Conservation (phyloP, 1,140 invertebrate species). For the Sesamia nonagrioides region DNA sequence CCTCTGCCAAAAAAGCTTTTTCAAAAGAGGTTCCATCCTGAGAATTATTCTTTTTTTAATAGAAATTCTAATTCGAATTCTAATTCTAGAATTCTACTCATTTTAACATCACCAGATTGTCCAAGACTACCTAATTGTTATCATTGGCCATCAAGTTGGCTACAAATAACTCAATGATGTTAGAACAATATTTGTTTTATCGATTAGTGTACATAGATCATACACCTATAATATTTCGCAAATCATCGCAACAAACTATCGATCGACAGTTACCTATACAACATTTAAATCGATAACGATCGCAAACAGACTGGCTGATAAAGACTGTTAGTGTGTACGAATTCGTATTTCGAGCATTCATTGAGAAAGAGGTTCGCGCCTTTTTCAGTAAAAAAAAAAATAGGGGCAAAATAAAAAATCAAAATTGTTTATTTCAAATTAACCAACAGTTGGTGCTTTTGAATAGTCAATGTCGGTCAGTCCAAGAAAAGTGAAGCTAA, state of each 20-base stretch:
- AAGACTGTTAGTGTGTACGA: slow-evolving; percentile 32
- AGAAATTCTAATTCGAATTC: too few species aligned
- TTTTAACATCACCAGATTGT: background rate
- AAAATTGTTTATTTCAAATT: too few species aligned
- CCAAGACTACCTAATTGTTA: background rate
- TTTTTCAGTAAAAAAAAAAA: slow-evolving; percentile 57
- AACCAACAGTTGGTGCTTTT: too few species aligned
- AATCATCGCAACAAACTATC: slow-evolving; percentile 79
- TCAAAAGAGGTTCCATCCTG: too few species aligned
- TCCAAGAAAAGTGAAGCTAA: too few species aligned
- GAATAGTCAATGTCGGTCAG: too few species aligned
- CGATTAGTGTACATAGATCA: slow-evolving; percentile 70
- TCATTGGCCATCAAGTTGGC: background rate
- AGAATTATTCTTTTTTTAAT: too few species aligned
- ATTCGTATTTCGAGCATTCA: slow-evolving; percentile 50
- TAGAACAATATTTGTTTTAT: slow-evolving; percentile 71
- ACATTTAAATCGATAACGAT: slow-evolving; percentile 71
- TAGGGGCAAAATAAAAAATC: too few species aligned
- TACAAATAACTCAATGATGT: slow-evolving; percentile 54
- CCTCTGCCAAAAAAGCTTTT: too few species aligned
- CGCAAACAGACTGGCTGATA: slow-evolving; percentile 50
- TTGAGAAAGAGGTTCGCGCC: slow-evolving; percentile 58
- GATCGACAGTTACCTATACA: slow-evolving; percentile 68
- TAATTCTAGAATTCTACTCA: background rate
- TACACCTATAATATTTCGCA: slow-evolving; percentile 71